These are phyloP conservation scores for Drosophila formosana DNA, from an alignment of 2,888 invertebrate species.

Conservation along the genomic window DNA sequence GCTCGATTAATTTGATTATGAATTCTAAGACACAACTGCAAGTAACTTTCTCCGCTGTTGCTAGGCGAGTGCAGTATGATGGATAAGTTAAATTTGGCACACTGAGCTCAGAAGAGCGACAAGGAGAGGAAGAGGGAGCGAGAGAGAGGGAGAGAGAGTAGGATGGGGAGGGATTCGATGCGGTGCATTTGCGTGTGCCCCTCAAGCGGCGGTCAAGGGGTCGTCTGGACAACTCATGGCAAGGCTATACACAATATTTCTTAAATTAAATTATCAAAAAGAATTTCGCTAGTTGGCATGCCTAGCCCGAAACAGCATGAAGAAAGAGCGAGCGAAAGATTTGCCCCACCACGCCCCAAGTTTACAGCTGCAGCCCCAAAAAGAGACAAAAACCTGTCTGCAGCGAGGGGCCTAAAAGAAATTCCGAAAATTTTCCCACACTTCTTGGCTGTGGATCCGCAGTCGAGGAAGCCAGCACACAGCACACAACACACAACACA, in stretches of 20 bases:
- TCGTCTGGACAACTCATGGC: conserved; percentile 48
- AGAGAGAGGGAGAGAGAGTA: conserved; percentile 20
- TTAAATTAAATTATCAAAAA: conserved; percentile 80
- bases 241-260: conserved; percentile 74
- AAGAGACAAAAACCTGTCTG: conserved; percentile 55
- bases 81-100: conserved; percentile 53
- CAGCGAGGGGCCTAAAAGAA: conserved; percentile 60
- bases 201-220: conserved; percentile 63
- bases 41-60: conserved; percentile 65
- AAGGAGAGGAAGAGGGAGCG: conserved; percentile 21
- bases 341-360: conserved; percentile 53
- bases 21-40: conserved; percentile 6
- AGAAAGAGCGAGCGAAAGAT: conserved; percentile 31
- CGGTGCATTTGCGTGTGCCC: conserved; percentile 20
- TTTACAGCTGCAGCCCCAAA: conserved; percentile 33
- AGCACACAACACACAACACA: conserved; percentile 2
- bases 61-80: conserved; percentile 36
- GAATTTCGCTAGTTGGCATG: conserved; percentile 80
- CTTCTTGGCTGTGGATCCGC: conserved; percentile 54
- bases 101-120: conserved; percentile 36
- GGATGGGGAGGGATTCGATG: conserved; percentile 42
- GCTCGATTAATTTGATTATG: neutral
- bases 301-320: conserved; percentile 54
- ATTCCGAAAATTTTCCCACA: conserved; percentile 79
- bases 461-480: conserved; percentile 7